These are phyloP conservation scores for Mallotus villosus DNA, from an alignment of 2,797 vertebrate species.

Conservation along the genomic window DNA sequence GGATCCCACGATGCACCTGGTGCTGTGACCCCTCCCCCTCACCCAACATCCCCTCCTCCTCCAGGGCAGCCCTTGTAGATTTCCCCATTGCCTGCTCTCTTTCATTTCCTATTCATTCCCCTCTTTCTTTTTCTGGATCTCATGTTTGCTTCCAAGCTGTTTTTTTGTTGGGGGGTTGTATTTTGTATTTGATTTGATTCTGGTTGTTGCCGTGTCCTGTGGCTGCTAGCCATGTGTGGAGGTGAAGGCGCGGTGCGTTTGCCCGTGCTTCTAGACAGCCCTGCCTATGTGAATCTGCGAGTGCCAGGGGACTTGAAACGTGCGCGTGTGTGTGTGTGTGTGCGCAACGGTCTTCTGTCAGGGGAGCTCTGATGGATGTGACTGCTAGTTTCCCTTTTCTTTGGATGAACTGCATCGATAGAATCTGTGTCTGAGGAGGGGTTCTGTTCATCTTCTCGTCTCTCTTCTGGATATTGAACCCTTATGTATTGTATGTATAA, in stretches of 20 bases:
- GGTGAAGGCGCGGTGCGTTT: background rate
- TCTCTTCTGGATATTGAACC: slow-evolving; percentile 46
- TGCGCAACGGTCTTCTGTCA: slow-evolving; percentile 5
- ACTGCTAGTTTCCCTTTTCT: slow-evolving; percentile 16
- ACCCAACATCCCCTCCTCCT: background rate
- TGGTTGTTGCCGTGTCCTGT: background rate
- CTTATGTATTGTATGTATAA: slow-evolving; percentile 86
- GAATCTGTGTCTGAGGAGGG: slow-evolving; percentile 22
- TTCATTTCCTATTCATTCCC: background rate
- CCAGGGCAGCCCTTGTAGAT: background rate
- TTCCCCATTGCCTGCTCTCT: background rate
- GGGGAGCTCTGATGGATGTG: slow-evolving; percentile 18
- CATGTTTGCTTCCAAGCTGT: background rate
- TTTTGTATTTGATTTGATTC: background rate
- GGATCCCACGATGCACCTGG: background rate
- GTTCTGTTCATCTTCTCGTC: slow-evolving; percentile 31
- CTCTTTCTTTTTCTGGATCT: background rate
- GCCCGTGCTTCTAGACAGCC: slow-evolving; percentile 11
- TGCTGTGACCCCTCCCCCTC: slow-evolving; percentile 4
- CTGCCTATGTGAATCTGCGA: slow-evolving; percentile 3
- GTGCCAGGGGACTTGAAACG: background rate
- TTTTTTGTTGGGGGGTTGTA: background rate
- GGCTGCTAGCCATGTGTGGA: slow-evolving; percentile 3
- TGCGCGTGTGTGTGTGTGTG: slow-evolving; percentile 25
- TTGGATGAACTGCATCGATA: background rate